Base-by-base conservation (phyloP, 2,888 invertebrate species). In the Eudasyphora cyanicolor region DNA sequence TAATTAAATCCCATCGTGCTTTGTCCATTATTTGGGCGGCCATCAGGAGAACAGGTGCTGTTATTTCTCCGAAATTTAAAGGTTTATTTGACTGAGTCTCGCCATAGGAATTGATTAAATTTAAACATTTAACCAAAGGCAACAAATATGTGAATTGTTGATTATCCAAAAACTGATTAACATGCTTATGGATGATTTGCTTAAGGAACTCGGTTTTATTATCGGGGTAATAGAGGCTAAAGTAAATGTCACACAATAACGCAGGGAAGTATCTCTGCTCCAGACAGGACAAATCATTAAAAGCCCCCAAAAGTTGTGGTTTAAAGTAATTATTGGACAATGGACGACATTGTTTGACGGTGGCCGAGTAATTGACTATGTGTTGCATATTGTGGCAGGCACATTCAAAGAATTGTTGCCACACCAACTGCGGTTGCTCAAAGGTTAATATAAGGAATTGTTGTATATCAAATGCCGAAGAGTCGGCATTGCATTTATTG, bases 1-100 rank as follows among this genome's bases (percentile, higher is more conserved):
- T 89, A 5, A 89, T 84, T 4, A 90, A 83, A 84, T 90, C 89
- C 91, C 91, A 91, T 8, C 90, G 87, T 14, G 87, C 87, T 75
- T 89, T 87, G 64, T 91, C 89, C 87, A 90, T 87, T 42, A 90
- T 87, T 79, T 89, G 89, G 3, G 88, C 89, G 1, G 87, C 85
- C 88, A 89, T 89, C 8, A 90, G 76, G 17, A 90, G 38, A 0
- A 91, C 87, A 0, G 90, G 90, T 19, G 90, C 87, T 32, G 89
- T 88, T 27, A 88, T 85, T 77, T 88, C 88, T 2, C 87, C 89
- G 78, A 90, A 89, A 60, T 87, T 86, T 4, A 87, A 70, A 0
- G 80, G 76, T 21, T 88, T 86, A 35, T 86, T 45, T 1, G 76
- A 70, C 6, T 87, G 86, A 12, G 86, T 85, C 54, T 86, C 86